Conservation (phyloP, 2,113 vertebrate species). For the Tetrax tetrax region DNA sequence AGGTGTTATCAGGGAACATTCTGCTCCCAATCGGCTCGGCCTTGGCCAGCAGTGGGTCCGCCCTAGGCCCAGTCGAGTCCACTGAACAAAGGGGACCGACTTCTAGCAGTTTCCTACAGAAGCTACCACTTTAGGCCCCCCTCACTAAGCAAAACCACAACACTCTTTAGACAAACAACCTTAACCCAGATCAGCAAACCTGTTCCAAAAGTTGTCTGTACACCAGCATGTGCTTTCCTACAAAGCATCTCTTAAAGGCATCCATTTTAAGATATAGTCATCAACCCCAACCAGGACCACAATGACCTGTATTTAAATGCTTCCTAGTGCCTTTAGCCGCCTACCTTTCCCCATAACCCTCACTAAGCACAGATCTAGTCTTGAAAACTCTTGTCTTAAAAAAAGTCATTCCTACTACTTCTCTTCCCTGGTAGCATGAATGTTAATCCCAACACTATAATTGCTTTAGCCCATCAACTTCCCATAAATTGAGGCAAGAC, state of each 20-base stretch:
- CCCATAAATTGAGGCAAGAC: not conserved
- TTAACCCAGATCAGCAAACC: not conserved
- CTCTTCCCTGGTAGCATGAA: not conserved
- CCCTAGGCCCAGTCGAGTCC: too few relatives aligned
- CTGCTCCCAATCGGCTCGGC: too few relatives aligned
- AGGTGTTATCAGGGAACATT: too few relatives aligned
- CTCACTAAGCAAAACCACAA: too few relatives aligned
- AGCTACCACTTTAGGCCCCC: too few relatives aligned
- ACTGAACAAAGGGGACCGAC: too few relatives aligned
- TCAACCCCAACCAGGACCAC: not conserved
- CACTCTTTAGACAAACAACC: not conserved
- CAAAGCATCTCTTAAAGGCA: not conserved
- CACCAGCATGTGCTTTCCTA: not conserved
- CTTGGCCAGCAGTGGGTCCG: too few relatives aligned
- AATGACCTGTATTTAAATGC: not conserved
- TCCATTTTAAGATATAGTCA: not conserved
- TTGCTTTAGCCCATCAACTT: not conserved
- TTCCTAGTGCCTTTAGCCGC: not conserved
- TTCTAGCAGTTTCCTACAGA: too few relatives aligned
- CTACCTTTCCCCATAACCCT: not conserved
- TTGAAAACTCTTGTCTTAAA: not conserved
- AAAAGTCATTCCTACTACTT: not conserved
- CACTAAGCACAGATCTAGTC: not conserved
- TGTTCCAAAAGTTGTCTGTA: not conserved
- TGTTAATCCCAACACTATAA: not conserved